Evolutionary conservation across 2,113 vertebrate species (phyloP), one percentile per base, ranked within the genome.

Genomic region (Caracal caracal): DNA sequence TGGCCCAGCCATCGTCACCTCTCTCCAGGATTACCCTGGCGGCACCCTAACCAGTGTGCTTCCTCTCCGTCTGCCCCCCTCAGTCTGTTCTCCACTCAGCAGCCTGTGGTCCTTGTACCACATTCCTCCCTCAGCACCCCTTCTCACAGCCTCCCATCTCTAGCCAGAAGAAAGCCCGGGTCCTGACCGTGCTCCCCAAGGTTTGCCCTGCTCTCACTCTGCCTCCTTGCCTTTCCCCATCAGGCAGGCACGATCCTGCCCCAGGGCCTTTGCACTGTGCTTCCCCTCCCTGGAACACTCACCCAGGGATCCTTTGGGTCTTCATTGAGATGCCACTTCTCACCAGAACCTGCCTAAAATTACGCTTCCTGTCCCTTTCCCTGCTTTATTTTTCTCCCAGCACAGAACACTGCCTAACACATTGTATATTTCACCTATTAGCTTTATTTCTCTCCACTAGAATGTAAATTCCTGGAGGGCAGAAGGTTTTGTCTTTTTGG

Each of bases 1-100:
- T 4, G 26, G 15, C 15, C n/a, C 13, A 20, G 53, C 22, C 30
- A 16, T 17, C 5, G 5, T 30, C 43, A 2, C 40, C 17, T 30
- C 53, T 51, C 68, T 73, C 53, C 4, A 8, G 35, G 40, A 4
- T 26, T 20, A 0, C 4, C 6, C 1, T 1, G 35, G 43, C 5
- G 37, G 43, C 56, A 56, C 51, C 81, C 20, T 13, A 33, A 63
- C 19, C 13, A n/a, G 43, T 30, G 40, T 51, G 70, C 65, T n/a
- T n/a, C 5, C 6, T 49, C 65, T 37, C n/a, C 0, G 6, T 63
- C 61, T 79, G 83, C 35, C 73, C 28, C 17, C 17, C 20, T 47
- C n/a, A 24, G 47, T 49, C 13, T 43, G 5, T 17, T 53, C 13
- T 65, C 59, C 40, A 10, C 47, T 66, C 28, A 28, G 83, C 30